Evolutionary conservation across 1,140 invertebrate species (phyloP), one percentile per base, ranked within the genome.

Genomic region (Branchinecta lindahli): DNA sequence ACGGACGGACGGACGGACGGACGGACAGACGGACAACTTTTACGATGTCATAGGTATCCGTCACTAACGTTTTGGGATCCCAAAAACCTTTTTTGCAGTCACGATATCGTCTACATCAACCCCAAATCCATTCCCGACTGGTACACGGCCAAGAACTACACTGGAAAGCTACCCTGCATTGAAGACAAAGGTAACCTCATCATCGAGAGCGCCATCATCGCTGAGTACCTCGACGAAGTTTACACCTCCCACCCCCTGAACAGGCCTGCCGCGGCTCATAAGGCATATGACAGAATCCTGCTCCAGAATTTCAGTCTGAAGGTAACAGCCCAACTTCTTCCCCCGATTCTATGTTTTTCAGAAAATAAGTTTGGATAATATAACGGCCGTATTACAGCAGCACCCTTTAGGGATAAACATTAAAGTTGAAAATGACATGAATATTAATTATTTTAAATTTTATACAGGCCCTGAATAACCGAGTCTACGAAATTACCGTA

Each of bases 121-220:
- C 79, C 94, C 68, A 84, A 83, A 44, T 80, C 86, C 8, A 94
- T 94, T 79, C 92, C 93, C 0, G 89, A 92, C 70, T 95, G 92
- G 92, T 80, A 84, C 0, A 78, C 84, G 61, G 82, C 83, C 66
- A 88, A 84, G 79, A 90, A 85, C 78, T 85, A 84, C 7, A 79
- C 84, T 12, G 87, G 88, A 73, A 89, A 90, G 82, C 90, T 95
- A 6, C 93, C 93, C 46, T 84, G 88, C 10, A 74, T 96, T 47
- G 88, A 92, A 79, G 12, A 61, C 18, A 83, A 83, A 52, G 85
- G 85, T 45, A 83, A 87, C 21, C 78, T 78, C 20, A 80, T 85
- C 7, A 89, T 85, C 71, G 92, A 95, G 77, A 93, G 90, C 74
- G 77, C 90, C 45, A 83, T 93, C 9, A 87, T 90, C 67, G 84